Conservation (phyloP, 1,140 invertebrate species). For the Lepidurus couesii region DNA sequence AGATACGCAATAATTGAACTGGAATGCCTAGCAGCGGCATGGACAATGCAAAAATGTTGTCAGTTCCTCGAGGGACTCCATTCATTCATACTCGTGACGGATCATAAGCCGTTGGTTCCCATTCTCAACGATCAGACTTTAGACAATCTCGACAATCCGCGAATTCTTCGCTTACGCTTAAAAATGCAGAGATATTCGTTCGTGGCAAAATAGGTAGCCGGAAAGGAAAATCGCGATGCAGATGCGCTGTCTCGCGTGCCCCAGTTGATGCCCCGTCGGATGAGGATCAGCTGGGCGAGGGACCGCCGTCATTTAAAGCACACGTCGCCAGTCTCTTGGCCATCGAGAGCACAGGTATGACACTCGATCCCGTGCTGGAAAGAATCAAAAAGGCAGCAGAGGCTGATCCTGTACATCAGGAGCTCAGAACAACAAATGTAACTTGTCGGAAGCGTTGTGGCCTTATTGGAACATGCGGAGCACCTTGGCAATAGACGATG, state of each 20-base stretch:
- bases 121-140: slow-evolving; percentile 34
- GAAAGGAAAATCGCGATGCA: slow-evolving; percentile 22
- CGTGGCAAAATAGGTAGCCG: slow-evolving; percentile 24
- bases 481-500: neutral
- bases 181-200: slow-evolving; percentile 32
- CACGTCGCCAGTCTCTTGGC: neutral
- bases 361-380: neutral
- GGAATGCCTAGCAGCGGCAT: slow-evolving; percentile 35
- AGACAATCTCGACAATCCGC: slow-evolving; percentile 36
- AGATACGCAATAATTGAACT: slow-evolving; percentile 26
- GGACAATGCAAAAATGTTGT: slow-evolving; percentile 36
- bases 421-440: slow-evolving; percentile 25
- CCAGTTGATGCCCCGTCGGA: neutral
- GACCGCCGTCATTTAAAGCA: slow-evolving; percentile 9
- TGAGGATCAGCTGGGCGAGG: slow-evolving; percentile 15
- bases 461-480: slow-evolving; percentile 3
- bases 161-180: slow-evolving; percentile 31
- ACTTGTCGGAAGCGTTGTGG: neutral
- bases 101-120: slow-evolving; percentile 35
- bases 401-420: slow-evolving; percentile 16
- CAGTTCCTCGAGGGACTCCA: slow-evolving; percentile 36
- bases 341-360: neutral
- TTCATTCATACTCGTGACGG: slow-evolving; percentile 31
- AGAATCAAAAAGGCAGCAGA: slow-evolving; percentile 24
- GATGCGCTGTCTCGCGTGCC: neutral